phyloP scores from a whole-genome alignment of 2,113 vertebrate genomes.

The Nannobrachium achirus region DNA sequence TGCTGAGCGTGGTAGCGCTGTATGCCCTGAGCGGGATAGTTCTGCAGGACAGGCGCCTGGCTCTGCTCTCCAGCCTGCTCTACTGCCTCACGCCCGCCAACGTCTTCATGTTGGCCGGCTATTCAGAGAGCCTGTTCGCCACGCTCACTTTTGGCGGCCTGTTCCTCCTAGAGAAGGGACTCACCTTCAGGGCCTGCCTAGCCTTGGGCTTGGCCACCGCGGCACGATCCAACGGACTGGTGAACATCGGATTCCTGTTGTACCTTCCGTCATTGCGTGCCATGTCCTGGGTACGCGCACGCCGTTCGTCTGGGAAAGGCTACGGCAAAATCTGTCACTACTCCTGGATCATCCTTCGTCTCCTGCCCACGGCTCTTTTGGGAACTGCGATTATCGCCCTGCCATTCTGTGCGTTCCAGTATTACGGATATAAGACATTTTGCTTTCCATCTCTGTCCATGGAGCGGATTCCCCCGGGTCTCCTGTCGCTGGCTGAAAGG shows the following conservation, averaged over 20 bases:
- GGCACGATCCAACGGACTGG: constrained; percentile 89
- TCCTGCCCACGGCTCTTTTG: constrained; percentile 66
- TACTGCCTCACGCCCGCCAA: constrained; percentile 91
- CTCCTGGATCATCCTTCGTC: constrained; percentile 39
- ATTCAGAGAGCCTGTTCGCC: constrained; percentile 93
- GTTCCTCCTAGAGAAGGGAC: constrained; percentile 87
- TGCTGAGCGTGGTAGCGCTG: constrained; percentile 81
- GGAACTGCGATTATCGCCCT: constrained; percentile 72
- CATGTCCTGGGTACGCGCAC: constrained; percentile 56
- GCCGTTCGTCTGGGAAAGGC: constrained; percentile 24
- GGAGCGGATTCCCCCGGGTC: constrained; percentile 73
- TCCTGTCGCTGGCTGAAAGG: constrained; percentile 82
- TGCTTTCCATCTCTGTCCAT: constrained; percentile 74
- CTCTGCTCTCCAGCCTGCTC: constrained; percentile 86
- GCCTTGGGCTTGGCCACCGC: constrained; percentile 86
- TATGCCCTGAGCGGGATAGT: constrained; percentile 83
- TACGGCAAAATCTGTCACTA: constrained; percentile 49
- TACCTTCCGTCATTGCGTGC: constrained; percentile 73
- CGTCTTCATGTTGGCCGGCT: constrained; percentile 91
- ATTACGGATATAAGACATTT: constrained; percentile 89
- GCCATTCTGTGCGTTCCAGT: constrained; percentile 92
- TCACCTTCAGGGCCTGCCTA: constrained; percentile 71
- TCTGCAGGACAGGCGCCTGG: constrained; percentile 79
- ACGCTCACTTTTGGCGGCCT: constrained; percentile 85
- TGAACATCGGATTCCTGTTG: constrained; percentile 87